phyloP scores from a whole-genome alignment of 92 coral and sea anemone genomes.

The Micromussa lordhowensis region DNA sequence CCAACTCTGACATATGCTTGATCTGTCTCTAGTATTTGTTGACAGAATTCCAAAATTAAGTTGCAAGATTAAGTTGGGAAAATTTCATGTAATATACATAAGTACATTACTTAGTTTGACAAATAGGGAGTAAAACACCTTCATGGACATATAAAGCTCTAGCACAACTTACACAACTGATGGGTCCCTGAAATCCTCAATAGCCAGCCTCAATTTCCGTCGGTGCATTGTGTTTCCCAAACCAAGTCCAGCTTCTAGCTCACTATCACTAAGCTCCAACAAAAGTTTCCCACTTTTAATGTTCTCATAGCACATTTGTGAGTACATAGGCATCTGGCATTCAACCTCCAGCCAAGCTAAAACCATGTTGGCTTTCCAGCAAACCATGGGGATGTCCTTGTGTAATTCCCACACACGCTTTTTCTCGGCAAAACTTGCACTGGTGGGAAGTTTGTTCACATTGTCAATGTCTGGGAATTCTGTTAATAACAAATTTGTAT shows the following conservation, averaged over 20 bases:
- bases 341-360: slow-evolving; percentile 95
- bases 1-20: too few species aligned
- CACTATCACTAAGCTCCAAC: slow-evolving; percentile 88
- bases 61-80: too few species aligned
- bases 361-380: slow-evolving; percentile 96
- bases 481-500: neutral
- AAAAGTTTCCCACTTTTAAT: slow-evolving; percentile 93
- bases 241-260: slow-evolving; percentile 87
- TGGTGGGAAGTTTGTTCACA: slow-evolving; percentile 6
- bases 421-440: slow-evolving; percentile 62
- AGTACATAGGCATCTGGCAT: slow-evolving; percentile 95
- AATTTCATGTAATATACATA: too few species aligned
- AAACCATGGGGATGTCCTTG: slow-evolving; percentile 89
- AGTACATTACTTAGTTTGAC: too few species aligned
- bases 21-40: too few species aligned
- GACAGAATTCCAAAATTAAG: too few species aligned
- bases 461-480: slow-evolving; percentile 35
- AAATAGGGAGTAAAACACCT: neutral
- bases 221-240: slow-evolving; percentile 85
- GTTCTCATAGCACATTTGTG: slow-evolving; percentile 92
- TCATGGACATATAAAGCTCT: neutral
- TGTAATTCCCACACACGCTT: slow-evolving; percentile 88
- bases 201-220: slow-evolving; percentile 92
- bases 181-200: slow-evolving; percentile 94
- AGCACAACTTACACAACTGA: slow-evolving; percentile 60